These are phyloP conservation scores for Cryptus viduatorius DNA, from an alignment of 2,888 invertebrate species.

Conservation along the genomic window DNA sequence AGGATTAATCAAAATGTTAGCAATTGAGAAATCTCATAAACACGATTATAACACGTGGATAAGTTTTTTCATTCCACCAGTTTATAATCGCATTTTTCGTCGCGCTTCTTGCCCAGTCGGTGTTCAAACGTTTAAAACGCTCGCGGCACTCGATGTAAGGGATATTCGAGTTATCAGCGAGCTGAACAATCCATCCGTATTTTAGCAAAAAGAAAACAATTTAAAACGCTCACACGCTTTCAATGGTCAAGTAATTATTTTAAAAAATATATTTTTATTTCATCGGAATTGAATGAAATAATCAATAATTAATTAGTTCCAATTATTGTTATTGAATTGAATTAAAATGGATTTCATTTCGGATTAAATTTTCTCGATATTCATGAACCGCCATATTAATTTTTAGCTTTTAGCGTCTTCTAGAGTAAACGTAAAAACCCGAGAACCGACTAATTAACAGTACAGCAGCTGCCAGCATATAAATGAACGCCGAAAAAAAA, in stretches of 20 bases:
- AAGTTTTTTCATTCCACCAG: background rate
- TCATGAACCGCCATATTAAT: no score
- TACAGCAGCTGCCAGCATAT: background rate
- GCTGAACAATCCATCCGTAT: background rate
- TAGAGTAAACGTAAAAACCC: no score
- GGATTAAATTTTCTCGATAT: no score
- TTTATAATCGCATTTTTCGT: background rate
- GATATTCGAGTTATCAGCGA: background rate
- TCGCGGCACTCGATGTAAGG: conserved; percentile 4
- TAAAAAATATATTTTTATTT: no score
- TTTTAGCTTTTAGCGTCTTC: no score
- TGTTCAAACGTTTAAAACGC: background rate
- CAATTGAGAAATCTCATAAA: conserved; percentile 36
- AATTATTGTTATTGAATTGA: no score
- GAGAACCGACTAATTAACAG: background rate
- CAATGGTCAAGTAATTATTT: no score
- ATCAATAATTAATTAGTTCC: no score
- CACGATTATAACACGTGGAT: background rate
- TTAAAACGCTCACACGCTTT: no score
- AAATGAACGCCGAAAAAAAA: background rate
- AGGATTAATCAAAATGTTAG: background rate
- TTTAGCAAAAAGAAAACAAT: no score
- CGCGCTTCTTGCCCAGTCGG: conserved; percentile 10
- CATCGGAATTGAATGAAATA: no score
- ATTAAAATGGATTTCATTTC: no score